A percentile compares a stretch with the other conserved stretches of the same genome.
Conservation (phyloP, 2,888 invertebrate species). For the Axea sp. region DNA sequence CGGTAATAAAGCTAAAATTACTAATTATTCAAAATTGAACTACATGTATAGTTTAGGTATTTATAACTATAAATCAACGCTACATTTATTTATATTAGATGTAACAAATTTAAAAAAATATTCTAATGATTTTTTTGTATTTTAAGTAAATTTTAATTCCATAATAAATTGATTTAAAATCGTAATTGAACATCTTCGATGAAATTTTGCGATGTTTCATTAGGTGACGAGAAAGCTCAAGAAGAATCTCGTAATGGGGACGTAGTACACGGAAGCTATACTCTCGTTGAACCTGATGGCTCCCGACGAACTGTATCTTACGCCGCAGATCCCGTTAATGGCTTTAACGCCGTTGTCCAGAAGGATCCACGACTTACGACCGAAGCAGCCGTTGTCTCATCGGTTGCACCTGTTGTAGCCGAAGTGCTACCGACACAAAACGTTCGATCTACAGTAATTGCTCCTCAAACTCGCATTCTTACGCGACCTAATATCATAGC, state of each 20-base stretch:
- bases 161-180: no score
- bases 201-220: no score
- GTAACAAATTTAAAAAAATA: no score
- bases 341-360: constrained; percentile 50
- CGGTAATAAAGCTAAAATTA: no score
- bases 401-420: constrained; percentile 39
- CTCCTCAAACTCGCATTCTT: constrained; percentile 46
- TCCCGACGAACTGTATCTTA: constrained; percentile 66
- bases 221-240: constrained; percentile 23
- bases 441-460: constrained; percentile 45
- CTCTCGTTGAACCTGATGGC: constrained; percentile 66
- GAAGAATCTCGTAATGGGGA: constrained; percentile 2
- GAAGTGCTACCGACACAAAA: constrained; percentile 37
- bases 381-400: constrained; percentile 33
- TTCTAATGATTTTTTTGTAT: no score
- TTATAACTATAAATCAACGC: no score
- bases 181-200: no score
- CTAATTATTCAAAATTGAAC: no score
- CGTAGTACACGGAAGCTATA: neutral
- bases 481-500: constrained; percentile 22
- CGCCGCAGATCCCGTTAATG: constrained; percentile 66
- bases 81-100: no score
- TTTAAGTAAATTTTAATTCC: no score
- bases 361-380: constrained; percentile 59
- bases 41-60: no score